These are phyloP conservation scores for Strix occidentalis DNA, from an alignment of 2,797 vertebrate genomes.

Conservation along the genomic window DNA sequence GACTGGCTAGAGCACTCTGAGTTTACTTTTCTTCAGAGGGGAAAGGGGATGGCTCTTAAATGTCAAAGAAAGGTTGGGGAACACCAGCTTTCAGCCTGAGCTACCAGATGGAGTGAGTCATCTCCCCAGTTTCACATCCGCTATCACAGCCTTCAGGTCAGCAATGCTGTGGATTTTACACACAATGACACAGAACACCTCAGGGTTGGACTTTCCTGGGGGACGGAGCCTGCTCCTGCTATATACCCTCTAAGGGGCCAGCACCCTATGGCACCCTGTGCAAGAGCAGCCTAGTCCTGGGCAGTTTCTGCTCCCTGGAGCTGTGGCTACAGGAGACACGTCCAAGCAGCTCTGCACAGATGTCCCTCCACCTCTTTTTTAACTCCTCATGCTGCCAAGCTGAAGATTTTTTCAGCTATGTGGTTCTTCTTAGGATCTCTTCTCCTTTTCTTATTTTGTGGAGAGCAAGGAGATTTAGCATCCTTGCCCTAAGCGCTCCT, in stretches of 20 bases:
- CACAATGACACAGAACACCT: rapidly evolving
- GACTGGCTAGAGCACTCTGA: neutral
- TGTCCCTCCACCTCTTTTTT: neutral
- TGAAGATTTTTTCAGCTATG: neutral
- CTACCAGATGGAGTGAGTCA: neutral
- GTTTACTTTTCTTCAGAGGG: neutral
- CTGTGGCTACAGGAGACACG: neutral
- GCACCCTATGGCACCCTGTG: neutral
- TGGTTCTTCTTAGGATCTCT: neutral
- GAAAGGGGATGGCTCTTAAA: neutral
- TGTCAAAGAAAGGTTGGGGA: neutral
- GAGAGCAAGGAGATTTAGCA: neutral
- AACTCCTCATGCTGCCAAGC: neutral
- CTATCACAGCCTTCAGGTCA: neutral
- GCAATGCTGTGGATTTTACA: neutral
- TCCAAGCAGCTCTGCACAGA: neutral
- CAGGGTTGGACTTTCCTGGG: neutral
- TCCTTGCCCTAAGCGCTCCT: neutral
- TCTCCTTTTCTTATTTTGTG: neutral
- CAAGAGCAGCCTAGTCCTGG: neutral
- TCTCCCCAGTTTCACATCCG: neutral
- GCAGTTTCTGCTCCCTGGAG: neutral
- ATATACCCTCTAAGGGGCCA: neutral
- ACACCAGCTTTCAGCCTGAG: neutral
- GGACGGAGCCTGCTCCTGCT: neutral